Conservation (phyloP, 2,113 vertebrate species). For the Calyptomena viridis region DNA sequence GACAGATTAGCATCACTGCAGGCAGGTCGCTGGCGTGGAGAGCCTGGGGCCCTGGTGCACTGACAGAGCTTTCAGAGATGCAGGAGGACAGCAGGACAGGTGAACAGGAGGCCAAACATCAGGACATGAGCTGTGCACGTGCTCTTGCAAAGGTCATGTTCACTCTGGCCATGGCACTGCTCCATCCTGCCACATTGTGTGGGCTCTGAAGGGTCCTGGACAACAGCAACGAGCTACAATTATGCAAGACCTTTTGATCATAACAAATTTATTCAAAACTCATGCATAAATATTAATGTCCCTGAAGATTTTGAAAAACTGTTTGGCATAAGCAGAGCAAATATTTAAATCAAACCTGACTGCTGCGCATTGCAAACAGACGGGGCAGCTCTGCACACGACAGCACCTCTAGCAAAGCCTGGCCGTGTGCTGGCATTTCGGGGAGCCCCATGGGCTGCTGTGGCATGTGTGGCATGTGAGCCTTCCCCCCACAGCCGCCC, state of each 20-base stretch:
- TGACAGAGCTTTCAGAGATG: background rate
- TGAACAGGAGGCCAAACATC: background rate
- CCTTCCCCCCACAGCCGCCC: fast-evolving
- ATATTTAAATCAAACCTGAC: constrained; percentile 50
- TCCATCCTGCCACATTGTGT: constrained; percentile 9
- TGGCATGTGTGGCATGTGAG: fast-evolving
- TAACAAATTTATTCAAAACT: constrained; percentile 49
- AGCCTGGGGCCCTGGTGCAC: fast-evolving
- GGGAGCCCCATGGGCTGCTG: background rate
- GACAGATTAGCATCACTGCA: fast-evolving
- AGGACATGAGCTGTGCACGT: background rate
- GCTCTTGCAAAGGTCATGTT: background rate
- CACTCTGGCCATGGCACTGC: background rate
- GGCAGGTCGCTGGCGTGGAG: background rate
- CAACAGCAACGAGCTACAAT: background rate
- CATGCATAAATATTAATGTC: constrained; percentile 53
- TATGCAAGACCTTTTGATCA: constrained; percentile 55
- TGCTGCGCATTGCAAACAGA: constrained; percentile 5
- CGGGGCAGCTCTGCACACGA: background rate
- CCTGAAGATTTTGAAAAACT: constrained; percentile 43
- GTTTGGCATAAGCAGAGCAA: constrained; percentile 43
- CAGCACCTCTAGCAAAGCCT: background rate
- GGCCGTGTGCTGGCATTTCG: background rate
- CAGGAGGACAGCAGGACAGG: background rate
- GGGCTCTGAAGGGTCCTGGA: constrained; percentile 20